Evolutionary conservation across 2,113 vertebrate species (phyloP).

Genomic region (Bucco capensis): DNA sequence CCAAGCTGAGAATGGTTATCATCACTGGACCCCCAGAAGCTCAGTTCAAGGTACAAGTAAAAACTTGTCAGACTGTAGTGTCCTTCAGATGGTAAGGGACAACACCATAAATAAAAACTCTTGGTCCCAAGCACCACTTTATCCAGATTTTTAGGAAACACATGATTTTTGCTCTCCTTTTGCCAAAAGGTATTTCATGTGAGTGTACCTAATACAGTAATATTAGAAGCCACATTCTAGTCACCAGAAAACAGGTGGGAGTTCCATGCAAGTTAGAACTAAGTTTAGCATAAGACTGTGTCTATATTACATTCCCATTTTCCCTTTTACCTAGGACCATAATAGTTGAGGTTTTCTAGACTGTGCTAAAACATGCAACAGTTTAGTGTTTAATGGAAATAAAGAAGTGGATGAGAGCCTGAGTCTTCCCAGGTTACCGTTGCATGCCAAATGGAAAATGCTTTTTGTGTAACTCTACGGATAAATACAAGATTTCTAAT

Average conservation of each 20-base stretch:
- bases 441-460: not conserved
- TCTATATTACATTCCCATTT: not conserved
- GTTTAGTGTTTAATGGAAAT: not conserved
- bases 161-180: not conserved
- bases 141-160: not conserved
- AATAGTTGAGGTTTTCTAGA: not conserved
- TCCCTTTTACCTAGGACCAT: not conserved
- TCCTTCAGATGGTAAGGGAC: not conserved
- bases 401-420: not conserved
- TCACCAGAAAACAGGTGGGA: not conserved
- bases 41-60: conserved; percentile 90
- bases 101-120: not conserved
- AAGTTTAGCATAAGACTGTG: not conserved
- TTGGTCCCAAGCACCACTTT: not conserved
- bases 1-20: conserved; percentile 95
- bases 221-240: not conserved
- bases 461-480: not conserved
- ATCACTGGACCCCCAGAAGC: conserved; percentile 96
- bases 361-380: not conserved
- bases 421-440: not conserved
- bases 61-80: not conserved
- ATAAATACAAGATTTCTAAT: not conserved
- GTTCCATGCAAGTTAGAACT: not conserved
- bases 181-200: not conserved
- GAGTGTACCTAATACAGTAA: not conserved